Evolutionary conservation across 2,113 vertebrate species (phyloP), one percentile per base, ranked within the genome.

Genomic region (Bufo gargarizans): DNA sequence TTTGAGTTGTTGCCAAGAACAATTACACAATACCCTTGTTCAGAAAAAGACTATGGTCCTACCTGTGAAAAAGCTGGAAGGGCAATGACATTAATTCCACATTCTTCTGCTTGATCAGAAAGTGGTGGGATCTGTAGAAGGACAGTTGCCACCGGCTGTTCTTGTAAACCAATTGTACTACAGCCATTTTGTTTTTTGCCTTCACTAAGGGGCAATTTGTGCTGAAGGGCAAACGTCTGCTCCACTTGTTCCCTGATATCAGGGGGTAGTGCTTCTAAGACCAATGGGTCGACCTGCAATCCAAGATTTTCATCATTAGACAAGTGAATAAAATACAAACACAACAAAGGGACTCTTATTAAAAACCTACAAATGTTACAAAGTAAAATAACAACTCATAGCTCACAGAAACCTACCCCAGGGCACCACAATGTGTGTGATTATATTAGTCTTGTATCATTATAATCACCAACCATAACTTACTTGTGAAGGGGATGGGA

Each of bases 31-130:
- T 50, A 3, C 47, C 19, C 10, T 4, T 19, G 33, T 71, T 71
- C 67, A 43, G 12, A 80, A 22, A 89, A 89, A 89, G 87, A 84
- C 10, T 47, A 16, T 49, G 5, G 3, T 67, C 22, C 89, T n/a
- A 99, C 98, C 96, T 99, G 97, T 88, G 98, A 99, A 92, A 97
- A 97, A 87, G 96, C 97, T 19, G 98, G 97, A 17, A 99, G 95
- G 67, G 98, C 97, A 91, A 99, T 96, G 6, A 99, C 90, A 84
- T 92, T 95, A 90, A 99, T 96, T 90, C 96, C 97, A 0, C 89
- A 55, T 33, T 93, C 94, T 89, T 92, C 91, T 5, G 90, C 91
- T 90, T 95, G 92, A 88, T 95, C 97, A 45, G 95, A 95, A 89
- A 96, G 93, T 88, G 96, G 96, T 90, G 97, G 96, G 89, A 99